Evolutionary conservation across 1,140 invertebrate genomes (phyloP).

Genomic region (Ceratosolen solmsi): DNA sequence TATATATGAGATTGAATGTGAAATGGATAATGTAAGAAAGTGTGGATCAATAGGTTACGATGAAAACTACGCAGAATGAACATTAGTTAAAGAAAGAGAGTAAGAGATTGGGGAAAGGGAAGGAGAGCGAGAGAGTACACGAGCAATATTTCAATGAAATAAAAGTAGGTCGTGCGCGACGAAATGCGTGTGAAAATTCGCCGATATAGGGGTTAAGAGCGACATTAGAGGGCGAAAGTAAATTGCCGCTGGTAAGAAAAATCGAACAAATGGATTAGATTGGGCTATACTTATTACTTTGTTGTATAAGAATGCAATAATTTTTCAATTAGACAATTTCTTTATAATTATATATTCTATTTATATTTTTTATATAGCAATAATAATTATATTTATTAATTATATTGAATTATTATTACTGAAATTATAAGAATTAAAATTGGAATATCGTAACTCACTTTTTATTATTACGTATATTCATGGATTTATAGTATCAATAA

Average conservation of each 20-base stretch:
- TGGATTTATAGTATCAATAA: no score
- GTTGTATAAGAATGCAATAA: neutral
- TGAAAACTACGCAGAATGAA: conserved; percentile 10
- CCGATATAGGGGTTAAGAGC: neutral
- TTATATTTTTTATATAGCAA: no score
- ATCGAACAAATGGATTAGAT: neutral
- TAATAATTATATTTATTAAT: no score
- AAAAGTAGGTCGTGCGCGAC: conserved; percentile 36
- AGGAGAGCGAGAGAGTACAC: neutral
- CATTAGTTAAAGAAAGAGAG: neutral
- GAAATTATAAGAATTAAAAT: no score
- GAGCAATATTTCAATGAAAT: conserved; percentile 37
- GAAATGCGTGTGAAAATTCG: conserved; percentile 20
- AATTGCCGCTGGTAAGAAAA: neutral
- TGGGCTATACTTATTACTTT: neutral
- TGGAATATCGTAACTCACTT: no score
- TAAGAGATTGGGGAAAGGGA: neutral
- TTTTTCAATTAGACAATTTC: no score
- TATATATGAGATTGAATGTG: neutral
- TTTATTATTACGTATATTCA: no score
- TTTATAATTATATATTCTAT: no score
- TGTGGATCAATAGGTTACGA: conserved; percentile 15
- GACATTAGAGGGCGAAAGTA: neutral
- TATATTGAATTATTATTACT: no score
- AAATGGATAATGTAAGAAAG: neutral